Evolutionary conservation across 2,113 vertebrate genomes (phyloP), one percentile per base, ranked within the genome.

Genomic region (Psettodes erumei): DNA sequence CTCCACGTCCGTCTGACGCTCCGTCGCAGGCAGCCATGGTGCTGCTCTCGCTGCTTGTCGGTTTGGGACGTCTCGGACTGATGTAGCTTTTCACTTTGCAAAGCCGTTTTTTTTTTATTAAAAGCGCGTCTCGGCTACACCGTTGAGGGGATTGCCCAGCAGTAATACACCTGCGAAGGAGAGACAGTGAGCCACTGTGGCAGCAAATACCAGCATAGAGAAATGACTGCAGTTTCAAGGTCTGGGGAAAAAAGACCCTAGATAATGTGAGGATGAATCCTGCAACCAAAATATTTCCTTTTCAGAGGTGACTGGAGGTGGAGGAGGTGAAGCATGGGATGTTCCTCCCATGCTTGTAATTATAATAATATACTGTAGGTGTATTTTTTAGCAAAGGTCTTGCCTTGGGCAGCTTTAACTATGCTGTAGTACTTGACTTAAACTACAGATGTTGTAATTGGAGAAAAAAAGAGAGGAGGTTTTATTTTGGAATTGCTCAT

Each of bases 31-130:
- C 68, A 5, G 42, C 19, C 54, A 3, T 72, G 48, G 47, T 81
- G 56, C 56, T 78, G 50, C 71, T 89, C 35, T 21, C 51, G 16
- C 51, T 85, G 15, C 66, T 70, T 1, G 21, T 75, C 13, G 58
- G 18, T 43, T 25, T 75, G 5, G n/a, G 32, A 50, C 25, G 56
- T 60, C 54, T 79, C 12, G 42, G 45, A n/a, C 56, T 81, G 5
- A n/a, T 79, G 45, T 83, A 82, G 71, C 61, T 45, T 67, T n/a
- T 43, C 21, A 27, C 55, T 33, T 9, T 19, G 28, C 28, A 7
- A 40, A 19, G 54, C 33, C 56, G 1, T 40, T 33, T 63, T 48
- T 75, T 5, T 11, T n/a, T n/a, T n/a, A n/a, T n/a, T 25, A 37
- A 18, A 43, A 51, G 27, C 35, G 7, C 8, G 42, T 64, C 43